A percentile compares a stretch with the other conserved stretches of the same genome.
Conservation (phyloP, 2,888 invertebrate species). For the Rugalucina vietnamica region DNA sequence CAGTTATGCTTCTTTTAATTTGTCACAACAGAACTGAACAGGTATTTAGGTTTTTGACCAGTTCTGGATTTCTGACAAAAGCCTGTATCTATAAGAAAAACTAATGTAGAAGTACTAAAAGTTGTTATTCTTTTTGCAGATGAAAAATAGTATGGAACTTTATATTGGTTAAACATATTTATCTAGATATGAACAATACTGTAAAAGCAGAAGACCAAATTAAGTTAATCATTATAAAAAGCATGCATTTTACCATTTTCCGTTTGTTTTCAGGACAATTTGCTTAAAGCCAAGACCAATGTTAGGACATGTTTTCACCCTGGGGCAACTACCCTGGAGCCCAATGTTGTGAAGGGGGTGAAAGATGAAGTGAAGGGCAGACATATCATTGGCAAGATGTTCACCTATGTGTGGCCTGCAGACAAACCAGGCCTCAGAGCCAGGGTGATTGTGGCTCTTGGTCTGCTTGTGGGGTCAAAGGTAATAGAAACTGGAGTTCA, state of each 20-base stretch:
- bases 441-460: constrained; percentile 91
- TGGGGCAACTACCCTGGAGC: constrained; percentile 89
- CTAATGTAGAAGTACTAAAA: no score
- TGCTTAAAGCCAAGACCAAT: not conserved
- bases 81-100: no score
- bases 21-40: no score
- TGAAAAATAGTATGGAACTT: no score
- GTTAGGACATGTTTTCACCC: constrained; percentile 95
- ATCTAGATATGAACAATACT: no score
- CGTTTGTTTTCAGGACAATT: not conserved
- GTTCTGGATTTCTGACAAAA: no score
- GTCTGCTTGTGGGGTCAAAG: constrained; percentile 85
- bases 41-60: no score
- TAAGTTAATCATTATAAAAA: no score
- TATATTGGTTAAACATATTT: no score
- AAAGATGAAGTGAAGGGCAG: constrained; percentile 85
- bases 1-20: no score
- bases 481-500: constrained; percentile 69
- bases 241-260: not conserved
- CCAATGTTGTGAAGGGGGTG: constrained; percentile 74
- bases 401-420: constrained; percentile 97
- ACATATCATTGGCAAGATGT: constrained; percentile 94
- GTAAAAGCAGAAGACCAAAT: no score
- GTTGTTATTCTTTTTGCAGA: no score
- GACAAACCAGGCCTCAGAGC: constrained; percentile 90